Evolutionary conservation across 2,797 vertebrate species (phyloP).

Genomic region (Sebastiscus tertius): DNA sequence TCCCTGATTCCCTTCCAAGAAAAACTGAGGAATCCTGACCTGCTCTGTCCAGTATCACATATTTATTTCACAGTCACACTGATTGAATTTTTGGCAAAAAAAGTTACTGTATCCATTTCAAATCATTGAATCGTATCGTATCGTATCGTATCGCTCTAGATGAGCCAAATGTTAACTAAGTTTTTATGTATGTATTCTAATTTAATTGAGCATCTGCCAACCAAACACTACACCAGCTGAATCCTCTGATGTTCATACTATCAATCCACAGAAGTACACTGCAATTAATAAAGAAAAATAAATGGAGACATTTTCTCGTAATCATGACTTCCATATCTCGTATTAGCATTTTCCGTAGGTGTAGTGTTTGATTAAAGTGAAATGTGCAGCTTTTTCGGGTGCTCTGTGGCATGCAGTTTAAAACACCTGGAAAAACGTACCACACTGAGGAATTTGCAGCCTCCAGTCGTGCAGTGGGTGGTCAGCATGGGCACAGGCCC

Average conservation of each 20-base stretch:
- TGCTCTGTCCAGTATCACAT: no score
- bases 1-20: no score
- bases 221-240: neutral
- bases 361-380: neutral
- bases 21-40: no score
- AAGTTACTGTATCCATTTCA: no score
- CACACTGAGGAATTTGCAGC: constrained; percentile 86
- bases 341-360: neutral
- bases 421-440: constrained; percentile 78
- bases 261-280: neutral
- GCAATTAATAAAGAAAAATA: neutral
- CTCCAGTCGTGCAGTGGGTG: constrained; percentile 91
- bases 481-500: constrained; percentile 93
- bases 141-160: no score
- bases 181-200: neutral
- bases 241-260: neutral
- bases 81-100: no score
- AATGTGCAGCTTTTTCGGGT: neutral
- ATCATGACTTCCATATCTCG: neutral
- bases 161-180: neutral
- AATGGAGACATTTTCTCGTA: neutral
- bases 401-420: neutral
- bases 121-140: no score
- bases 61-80: no score
- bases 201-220: neutral